These are phyloP conservation scores for Cephalopholis sonnerati DNA, from an alignment of 2,113 vertebrate species.

Conservation along the genomic window DNA sequence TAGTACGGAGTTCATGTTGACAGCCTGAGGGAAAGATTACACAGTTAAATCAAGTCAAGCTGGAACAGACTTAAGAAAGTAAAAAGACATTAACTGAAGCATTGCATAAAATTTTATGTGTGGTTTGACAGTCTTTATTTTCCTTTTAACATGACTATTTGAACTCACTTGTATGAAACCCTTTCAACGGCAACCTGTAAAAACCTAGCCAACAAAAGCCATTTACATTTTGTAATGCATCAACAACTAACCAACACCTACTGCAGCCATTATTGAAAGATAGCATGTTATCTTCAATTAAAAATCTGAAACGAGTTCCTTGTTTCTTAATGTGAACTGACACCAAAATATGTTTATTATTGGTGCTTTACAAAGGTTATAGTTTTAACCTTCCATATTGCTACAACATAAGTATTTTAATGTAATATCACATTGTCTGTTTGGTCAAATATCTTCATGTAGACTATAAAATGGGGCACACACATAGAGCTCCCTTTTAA, in stretches of 20 bases:
- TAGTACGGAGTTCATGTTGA: slow-evolving; percentile 77
- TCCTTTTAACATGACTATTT: neutral
- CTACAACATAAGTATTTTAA: neutral
- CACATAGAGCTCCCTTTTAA: neutral
- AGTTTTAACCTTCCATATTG: too few species aligned
- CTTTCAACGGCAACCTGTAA: neutral
- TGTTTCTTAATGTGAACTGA: neutral
- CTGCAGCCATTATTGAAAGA: neutral
- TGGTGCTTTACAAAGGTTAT: neutral
- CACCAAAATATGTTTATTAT: neutral
- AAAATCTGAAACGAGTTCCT: neutral
- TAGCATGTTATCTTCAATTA: neutral
- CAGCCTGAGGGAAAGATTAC: slow-evolving; percentile 30
- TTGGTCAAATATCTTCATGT: neutral
- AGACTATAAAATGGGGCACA: neutral
- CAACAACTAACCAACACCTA: neutral
- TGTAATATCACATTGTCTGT: neutral
- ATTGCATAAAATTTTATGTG: neutral
- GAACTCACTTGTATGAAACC: neutral
- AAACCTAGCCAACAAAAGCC: neutral
- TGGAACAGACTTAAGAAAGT: neutral
- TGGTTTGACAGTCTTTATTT: neutral
- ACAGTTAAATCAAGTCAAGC: neutral
- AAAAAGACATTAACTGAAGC: neutral
- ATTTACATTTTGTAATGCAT: neutral